Conservation (phyloP, 2,888 invertebrate genomes). For the Eugnorisma glareosa region DNA sequence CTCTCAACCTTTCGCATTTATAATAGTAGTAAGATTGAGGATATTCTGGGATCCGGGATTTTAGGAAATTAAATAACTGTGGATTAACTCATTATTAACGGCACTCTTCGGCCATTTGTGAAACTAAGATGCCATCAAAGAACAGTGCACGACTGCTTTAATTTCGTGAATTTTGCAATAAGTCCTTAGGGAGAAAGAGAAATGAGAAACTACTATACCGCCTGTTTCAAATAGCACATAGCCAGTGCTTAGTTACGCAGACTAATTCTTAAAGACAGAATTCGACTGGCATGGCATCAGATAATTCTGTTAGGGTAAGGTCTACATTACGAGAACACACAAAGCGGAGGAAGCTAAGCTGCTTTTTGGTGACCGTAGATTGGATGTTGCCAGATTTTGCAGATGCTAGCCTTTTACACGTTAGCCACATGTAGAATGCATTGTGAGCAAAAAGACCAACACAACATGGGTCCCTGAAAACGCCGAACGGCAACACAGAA, state of each 20-base stretch:
- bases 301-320: background rate
- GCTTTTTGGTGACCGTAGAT: too few species aligned
- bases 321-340: too few species aligned
- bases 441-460: background rate
- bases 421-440: background rate
- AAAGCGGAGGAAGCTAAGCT: too few species aligned
- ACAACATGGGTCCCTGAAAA: background rate
- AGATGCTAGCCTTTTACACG: background rate
- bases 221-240: background rate
- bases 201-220: background rate
- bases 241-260: background rate
- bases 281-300: background rate
- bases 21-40: too few species aligned
- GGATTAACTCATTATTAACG: background rate
- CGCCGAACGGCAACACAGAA: background rate
- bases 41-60: too few species aligned
- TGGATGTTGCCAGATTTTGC: background rate
- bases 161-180: constrained; percentile 5
- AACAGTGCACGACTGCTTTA: background rate
- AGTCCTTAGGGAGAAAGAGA: constrained; percentile 2
- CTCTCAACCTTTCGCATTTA: too few species aligned
- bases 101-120: background rate
- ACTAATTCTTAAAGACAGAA: background rate
- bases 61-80: too few species aligned
- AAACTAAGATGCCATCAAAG: constrained; percentile 20